Evolutionary conservation across 2,113 vertebrate genomes (phyloP).

Genomic region (Haplotaxodon microlepis): DNA sequence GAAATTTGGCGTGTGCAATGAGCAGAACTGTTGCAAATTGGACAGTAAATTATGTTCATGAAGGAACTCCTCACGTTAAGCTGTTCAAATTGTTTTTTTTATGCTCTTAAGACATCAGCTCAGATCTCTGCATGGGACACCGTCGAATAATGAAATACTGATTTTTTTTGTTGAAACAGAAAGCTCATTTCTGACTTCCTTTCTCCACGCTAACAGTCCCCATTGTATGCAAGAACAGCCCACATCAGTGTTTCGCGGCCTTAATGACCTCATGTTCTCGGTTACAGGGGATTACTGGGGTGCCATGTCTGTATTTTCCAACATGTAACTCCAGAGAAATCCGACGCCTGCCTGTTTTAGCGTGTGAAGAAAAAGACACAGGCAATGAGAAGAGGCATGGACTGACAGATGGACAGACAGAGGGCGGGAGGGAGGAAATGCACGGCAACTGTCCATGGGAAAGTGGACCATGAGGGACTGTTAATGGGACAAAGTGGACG

Average conservation of each 20-base stretch:
- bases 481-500: neutral
- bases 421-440: constrained; percentile 18
- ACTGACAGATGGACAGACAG: constrained; percentile 3
- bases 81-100: neutral
- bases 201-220: neutral
- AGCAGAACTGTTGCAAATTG: neutral
- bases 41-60: neutral
- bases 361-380: neutral
- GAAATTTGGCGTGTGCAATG: neutral
- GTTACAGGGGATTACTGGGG: constrained; percentile 10
- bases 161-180: neutral
- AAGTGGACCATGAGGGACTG: constrained; percentile 39
- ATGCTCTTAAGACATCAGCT: neutral
- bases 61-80: neutral
- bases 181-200: neutral
- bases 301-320: neutral
- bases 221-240: neutral
- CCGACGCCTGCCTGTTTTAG: neutral
- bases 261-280: neutral
- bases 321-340: neutral
- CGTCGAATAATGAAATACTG: neutral
- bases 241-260: neutral
- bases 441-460: constrained; percentile 58
- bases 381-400: neutral
- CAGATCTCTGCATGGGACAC: neutral